phyloP scores from a whole-genome alignment of 2,888 invertebrate genomes.

The Caenorhabditis macrosperma region DNA sequence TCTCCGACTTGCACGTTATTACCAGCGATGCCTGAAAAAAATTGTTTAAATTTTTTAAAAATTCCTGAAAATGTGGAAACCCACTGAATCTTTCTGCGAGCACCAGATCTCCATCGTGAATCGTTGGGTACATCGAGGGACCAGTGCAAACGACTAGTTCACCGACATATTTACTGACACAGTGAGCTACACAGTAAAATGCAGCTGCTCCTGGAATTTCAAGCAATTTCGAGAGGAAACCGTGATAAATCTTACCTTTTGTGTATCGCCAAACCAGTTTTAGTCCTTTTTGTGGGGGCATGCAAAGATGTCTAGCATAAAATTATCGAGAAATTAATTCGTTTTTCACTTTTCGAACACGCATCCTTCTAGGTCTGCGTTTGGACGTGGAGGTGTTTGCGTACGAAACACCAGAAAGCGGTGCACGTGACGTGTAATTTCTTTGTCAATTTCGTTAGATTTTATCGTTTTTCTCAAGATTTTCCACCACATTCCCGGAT shows the following conservation, averaged over 20 bases:
- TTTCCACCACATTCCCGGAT: background rate
- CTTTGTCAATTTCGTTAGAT: slow-evolving; percentile 21
- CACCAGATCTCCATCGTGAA: slow-evolving; percentile 76
- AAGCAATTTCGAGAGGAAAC: background rate
- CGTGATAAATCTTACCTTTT: slow-evolving; percentile 32
- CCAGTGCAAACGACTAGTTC: slow-evolving; percentile 73
- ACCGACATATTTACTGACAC: slow-evolving; percentile 65
- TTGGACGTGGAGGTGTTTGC: slow-evolving; percentile 38
- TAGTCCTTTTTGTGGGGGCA: slow-evolving; percentile 2
- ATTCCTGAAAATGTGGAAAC: slow-evolving; percentile 11
- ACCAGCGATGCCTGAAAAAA: slow-evolving; percentile 25
- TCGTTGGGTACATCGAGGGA: slow-evolving; percentile 76
- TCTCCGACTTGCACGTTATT: slow-evolving; percentile 64
- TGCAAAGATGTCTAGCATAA: background rate
- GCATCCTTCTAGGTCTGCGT: slow-evolving; percentile 4
- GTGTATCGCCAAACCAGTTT: slow-evolving; percentile 45
- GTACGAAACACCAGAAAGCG: slow-evolving; percentile 37
- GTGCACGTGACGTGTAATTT: slow-evolving; percentile 54
- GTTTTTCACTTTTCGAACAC: too few relatives aligned
- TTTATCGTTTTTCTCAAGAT: slow-evolving; percentile 36
- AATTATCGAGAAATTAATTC: background rate
- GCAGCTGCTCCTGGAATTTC: slow-evolving; percentile 55
- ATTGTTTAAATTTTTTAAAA: background rate
- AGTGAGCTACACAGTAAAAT: slow-evolving; percentile 65
- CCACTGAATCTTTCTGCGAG: slow-evolving; percentile 72